phyloP scores from a whole-genome alignment of 2,113 vertebrate genomes.

The Daboia siamensis region DNA sequence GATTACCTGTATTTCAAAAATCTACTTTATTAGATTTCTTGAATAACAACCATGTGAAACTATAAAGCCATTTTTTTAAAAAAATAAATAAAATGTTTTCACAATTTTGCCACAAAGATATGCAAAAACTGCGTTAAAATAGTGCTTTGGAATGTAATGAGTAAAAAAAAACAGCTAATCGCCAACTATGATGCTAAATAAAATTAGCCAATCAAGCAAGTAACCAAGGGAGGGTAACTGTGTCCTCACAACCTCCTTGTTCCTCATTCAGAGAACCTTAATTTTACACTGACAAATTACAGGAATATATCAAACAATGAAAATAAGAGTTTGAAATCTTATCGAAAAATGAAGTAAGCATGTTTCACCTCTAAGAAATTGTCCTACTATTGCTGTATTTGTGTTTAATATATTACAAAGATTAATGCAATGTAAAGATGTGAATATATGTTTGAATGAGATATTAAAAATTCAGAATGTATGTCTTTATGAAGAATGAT shows the following conservation, averaged over 20 bases:
- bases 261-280: neutral
- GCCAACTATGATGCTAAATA: neutral
- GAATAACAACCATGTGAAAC: neutral
- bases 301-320: neutral
- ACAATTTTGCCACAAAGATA: neutral
- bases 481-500: neutral
- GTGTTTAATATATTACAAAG: neutral
- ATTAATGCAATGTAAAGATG: neutral
- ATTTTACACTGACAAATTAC: neutral
- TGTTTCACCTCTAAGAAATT: neutral
- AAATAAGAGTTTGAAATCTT: neutral
- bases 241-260: neutral
- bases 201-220: neutral
- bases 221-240: neutral
- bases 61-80: neutral
- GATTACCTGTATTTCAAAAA: neutral
- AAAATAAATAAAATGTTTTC: neutral
- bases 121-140: neutral
- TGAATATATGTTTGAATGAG: neutral
- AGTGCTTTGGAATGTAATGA: neutral
- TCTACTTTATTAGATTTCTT: neutral
- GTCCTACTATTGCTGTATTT: neutral
- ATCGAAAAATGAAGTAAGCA: neutral
- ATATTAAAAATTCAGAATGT: neutral
- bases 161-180: neutral